These are phyloP conservation scores for Musca vetustissima DNA, from an alignment of 1,140 invertebrate species.

Conservation along the genomic window DNA sequence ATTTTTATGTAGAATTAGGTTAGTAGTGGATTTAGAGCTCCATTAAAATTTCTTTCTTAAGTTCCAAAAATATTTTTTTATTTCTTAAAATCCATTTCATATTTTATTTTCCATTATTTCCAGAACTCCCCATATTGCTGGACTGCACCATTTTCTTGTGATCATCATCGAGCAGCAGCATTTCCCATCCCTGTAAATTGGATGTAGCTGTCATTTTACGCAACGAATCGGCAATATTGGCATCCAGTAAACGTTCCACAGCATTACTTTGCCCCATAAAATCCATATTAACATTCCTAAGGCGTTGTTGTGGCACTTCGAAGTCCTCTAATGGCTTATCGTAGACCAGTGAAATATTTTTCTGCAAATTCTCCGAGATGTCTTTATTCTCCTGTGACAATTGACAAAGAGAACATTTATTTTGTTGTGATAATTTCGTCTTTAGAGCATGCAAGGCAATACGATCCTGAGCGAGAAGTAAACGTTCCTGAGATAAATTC, in stretches of 20 bases:
- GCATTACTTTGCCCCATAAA: slow-evolving; percentile 33
- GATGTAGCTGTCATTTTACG: slow-evolving; percentile 35
- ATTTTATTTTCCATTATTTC: no score
- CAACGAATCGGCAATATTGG: slow-evolving; percentile 48
- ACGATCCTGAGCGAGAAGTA: slow-evolving; percentile 47
- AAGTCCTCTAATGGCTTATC: no score
- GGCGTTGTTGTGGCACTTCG: no score
- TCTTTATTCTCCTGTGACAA: slow-evolving; percentile 41
- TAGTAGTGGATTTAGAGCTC: no score
- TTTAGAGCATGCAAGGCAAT: slow-evolving; percentile 43
- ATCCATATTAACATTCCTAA: background rate
- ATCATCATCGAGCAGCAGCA: slow-evolving; percentile 44
- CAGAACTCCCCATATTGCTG: no score
- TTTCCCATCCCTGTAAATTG: slow-evolving; percentile 33
- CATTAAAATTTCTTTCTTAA: no score
- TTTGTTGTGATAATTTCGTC: slow-evolving; percentile 35
- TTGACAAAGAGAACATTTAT: slow-evolving; percentile 47
- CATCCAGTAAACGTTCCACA: slow-evolving; percentile 49
- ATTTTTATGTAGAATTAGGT: no score
- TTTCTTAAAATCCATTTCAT: no score
- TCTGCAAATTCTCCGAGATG: slow-evolving; percentile 9
- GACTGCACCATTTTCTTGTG: slow-evolving; percentile 41
- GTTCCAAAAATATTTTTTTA: no score
- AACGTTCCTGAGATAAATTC: slow-evolving; percentile 47
- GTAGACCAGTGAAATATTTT: no score